phyloP scores from a whole-genome alignment of 2,113 vertebrate genomes.

The Procavia capensis region DNA sequence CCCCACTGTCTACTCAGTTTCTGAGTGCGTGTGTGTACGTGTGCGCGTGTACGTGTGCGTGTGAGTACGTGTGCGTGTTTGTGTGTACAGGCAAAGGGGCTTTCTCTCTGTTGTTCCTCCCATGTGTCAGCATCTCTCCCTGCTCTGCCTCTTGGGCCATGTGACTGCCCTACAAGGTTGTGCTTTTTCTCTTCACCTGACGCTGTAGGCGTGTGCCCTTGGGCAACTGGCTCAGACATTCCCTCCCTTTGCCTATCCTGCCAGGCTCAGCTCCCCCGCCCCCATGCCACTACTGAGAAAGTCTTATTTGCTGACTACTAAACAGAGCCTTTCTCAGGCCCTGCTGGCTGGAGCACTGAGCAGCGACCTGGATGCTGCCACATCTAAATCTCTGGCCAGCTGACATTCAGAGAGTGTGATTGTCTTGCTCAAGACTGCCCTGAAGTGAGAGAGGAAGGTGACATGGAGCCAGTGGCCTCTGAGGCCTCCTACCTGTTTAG shows the following conservation, averaged over 20 bases:
- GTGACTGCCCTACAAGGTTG: slow-evolving; percentile 47
- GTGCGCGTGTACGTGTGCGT: neutral
- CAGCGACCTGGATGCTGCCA: neutral
- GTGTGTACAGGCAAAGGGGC: neutral
- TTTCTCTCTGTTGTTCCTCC: neutral
- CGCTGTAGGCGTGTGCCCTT: neutral
- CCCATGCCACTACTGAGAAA: neutral
- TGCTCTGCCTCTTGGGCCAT: slow-evolving; percentile 23
- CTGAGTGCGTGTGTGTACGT: neutral
- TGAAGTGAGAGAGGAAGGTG: neutral
- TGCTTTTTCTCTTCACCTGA: neutral
- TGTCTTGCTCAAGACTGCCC: slow-evolving; percentile 28
- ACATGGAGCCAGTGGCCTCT: neutral
- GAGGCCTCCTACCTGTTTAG: slow-evolving; percentile 28
- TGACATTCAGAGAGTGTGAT: neutral
- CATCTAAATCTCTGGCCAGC: neutral
- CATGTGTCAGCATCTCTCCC: neutral
- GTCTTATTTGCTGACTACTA: neutral
- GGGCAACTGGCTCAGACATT: neutral
- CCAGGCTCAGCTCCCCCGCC: neutral
- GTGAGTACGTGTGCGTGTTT: no score
- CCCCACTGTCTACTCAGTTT: no score
- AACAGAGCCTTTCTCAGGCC: neutral
- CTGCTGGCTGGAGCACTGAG: neutral
- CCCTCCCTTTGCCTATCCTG: rapidly evolving